Base-by-base conservation (phyloP, 2,797 vertebrate genomes). In the Pseudomugil gertrudae region DNA sequence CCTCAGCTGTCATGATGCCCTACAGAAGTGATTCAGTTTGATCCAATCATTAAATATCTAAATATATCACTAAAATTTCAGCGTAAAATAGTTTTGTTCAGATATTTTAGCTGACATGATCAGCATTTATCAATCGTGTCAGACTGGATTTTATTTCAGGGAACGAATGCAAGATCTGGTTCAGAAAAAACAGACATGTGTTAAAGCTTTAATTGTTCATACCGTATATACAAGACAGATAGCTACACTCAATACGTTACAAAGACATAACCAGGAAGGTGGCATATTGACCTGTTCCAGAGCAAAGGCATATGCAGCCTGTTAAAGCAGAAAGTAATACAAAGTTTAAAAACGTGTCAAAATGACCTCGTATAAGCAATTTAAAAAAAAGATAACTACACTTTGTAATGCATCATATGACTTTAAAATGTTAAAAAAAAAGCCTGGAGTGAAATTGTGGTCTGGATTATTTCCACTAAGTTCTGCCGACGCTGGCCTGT, bases 141-240 rank as follows among this genome's bases (percentile, higher is more conserved):
- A 3, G 0, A 8, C 9, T 48, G 45, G 1, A 23, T 23, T 11
- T 23, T 0, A 48, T 48, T 11, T 48, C 1, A 48, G n/a, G 21
- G 9, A 24, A 24, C 13, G 15, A 51, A 14, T 1, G 11, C 13
- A 9, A 21, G 9, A 10, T 50, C 26, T 24, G 10, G 13, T 23
- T 5, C 19, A 67, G 40, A 43, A 14, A 26, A 72, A 32, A 57
- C 2, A 1, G 14, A 55, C 29, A 47, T 73, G 1, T 75, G 47
- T 84, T 59, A 78, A 72, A 63, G 72, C 75, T 91, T 93, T 92
- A 90, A 87, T 90, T 79, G 62, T 84, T 81, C 74, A 84, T 74
- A 85, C 53, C 77, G 15, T 84, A 81, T 81, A 47, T 72, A 86
- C 59, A 82, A 68, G 65, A 84, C 75, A 72, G 65, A 85, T 72